These are phyloP conservation scores for Electrona antarctica DNA, from an alignment of 2,113 vertebrate genomes.

Conservation along the genomic window DNA sequence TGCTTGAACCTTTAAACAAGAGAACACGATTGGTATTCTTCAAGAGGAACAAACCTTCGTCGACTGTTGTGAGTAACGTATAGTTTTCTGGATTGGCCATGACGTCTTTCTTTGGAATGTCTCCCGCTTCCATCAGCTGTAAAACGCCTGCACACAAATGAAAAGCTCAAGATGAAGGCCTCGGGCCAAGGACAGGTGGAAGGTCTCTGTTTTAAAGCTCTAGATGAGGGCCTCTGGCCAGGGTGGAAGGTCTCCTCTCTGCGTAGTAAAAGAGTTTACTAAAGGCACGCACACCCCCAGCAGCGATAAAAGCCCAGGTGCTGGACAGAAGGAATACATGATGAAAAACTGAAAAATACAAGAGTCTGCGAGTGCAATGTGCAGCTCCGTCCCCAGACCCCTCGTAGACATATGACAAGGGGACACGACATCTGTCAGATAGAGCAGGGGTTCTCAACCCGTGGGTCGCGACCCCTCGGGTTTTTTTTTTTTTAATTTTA, in stretches of 20 bases:
- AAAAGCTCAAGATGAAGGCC: slow-evolving; percentile 21
- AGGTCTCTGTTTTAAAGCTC: neutral
- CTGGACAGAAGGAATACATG: too few relatives aligned
- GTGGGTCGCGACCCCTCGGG: too few relatives aligned
- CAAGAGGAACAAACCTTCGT: slow-evolving; percentile 68
- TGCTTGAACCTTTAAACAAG: too few relatives aligned
- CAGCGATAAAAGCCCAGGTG: too few relatives aligned
- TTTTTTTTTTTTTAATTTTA: too few relatives aligned
- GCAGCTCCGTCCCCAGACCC: too few relatives aligned
- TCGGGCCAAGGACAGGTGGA: neutral
- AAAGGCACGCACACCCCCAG: too few relatives aligned
- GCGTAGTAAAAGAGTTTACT: too few relatives aligned
- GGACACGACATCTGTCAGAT: neutral
- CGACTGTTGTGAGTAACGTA: slow-evolving; percentile 73
- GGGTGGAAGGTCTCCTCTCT: too few relatives aligned
- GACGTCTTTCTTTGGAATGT: slow-evolving; percentile 74
- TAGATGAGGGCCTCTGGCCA: neutral
- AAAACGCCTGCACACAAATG: slow-evolving; percentile 60
- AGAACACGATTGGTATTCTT: neutral
- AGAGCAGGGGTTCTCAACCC: too few relatives aligned
- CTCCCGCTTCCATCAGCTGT: slow-evolving; percentile 75
- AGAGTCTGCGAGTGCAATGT: neutral
- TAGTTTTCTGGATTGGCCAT: slow-evolving; percentile 79
- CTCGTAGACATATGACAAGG: neutral
- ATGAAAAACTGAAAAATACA: neutral